Percentiles rank a stretch among this genome's conserved stretches.
Evolutionary conservation across 2,888 invertebrate genomes (phyloP).

Genomic region (Ceratothoa steindachneri): DNA sequence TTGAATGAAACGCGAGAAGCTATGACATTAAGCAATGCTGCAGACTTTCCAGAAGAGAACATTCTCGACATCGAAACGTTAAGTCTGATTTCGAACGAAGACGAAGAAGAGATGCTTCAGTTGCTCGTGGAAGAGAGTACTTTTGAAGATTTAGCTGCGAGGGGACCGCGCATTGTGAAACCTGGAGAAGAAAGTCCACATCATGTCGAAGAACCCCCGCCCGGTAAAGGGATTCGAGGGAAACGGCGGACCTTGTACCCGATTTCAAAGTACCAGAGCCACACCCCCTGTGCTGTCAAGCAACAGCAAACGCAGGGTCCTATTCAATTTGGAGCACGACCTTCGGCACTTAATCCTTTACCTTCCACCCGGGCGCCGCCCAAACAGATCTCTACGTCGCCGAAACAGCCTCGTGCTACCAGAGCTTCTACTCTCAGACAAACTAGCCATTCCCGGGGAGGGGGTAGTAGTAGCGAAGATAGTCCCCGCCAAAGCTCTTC

Average conservation of each 20-base stretch:
- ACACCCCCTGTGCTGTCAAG: slow-evolving; percentile 20
- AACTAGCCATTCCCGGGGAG: slow-evolving; percentile 46
- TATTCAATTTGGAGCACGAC: slow-evolving; percentile 7
- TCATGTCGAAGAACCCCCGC: slow-evolving; percentile 51
- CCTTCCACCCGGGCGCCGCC: slow-evolving; percentile 57
- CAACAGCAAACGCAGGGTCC: slow-evolving; percentile 7
- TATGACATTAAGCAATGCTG: slow-evolving; percentile 50
- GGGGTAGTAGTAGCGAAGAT: slow-evolving; percentile 44
- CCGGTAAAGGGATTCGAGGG: slow-evolving; percentile 63
- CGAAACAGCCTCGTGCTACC: slow-evolving; percentile 50
- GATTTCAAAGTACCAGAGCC: slow-evolving; percentile 24
- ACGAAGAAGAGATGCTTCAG: slow-evolving; percentile 43
- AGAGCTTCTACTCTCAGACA: slow-evolving; percentile 51
- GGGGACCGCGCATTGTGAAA: slow-evolving; percentile 57
- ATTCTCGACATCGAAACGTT: slow-evolving; percentile 62
- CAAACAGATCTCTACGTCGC: slow-evolving; percentile 53
- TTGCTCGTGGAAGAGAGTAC: slow-evolving; percentile 53
- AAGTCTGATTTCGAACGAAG: slow-evolving; percentile 64
- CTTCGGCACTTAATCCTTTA: slow-evolving; percentile 35
- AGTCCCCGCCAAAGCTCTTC: slow-evolving; percentile 39
- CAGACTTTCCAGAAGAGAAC: slow-evolving; percentile 57
- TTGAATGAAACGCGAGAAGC: slow-evolving; percentile 55
- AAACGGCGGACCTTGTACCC: slow-evolving; percentile 59
- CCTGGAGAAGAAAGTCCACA: slow-evolving; percentile 52
- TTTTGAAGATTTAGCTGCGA: slow-evolving; percentile 47